Evolutionary conservation across 2,888 invertebrate genomes (phyloP).

Genomic region (Volucella zonaria): DNA sequence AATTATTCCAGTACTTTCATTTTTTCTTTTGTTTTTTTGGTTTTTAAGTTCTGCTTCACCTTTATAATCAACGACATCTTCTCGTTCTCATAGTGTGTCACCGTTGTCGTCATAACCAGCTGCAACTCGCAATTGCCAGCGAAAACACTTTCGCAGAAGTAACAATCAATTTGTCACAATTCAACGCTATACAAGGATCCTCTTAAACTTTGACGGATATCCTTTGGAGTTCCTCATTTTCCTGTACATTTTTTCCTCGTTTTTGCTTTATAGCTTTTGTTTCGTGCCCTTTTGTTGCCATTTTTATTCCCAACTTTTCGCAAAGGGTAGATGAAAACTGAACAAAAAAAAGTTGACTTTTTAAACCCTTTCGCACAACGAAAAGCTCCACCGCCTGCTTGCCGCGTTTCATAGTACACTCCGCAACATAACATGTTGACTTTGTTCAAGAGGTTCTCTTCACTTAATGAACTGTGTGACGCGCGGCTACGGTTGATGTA

Average conservation of each 20-base stretch:
- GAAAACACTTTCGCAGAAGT: constrained; percentile 62
- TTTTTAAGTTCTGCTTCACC: constrained; percentile 6
- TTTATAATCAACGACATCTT: constrained; percentile 25
- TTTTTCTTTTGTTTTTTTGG: background rate
- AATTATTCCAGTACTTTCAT: constrained; percentile 17
- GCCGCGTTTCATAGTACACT: constrained; percentile 6
- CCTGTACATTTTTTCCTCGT: constrained; percentile 37
- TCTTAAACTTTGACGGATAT: constrained; percentile 68
- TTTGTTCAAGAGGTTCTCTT: constrained; percentile 62
- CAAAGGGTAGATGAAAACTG: constrained; percentile 24
- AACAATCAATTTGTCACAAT: constrained; percentile 68
- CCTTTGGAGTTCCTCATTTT: constrained; percentile 66
- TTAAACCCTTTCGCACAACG: constrained; percentile 58
- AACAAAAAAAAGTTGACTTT: constrained; percentile 47
- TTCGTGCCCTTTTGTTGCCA: constrained; percentile 37
- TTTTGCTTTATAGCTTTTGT: constrained; percentile 21
- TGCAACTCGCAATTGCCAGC: constrained; percentile 44
- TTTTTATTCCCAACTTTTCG: constrained; percentile 50
- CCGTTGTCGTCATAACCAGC: constrained; percentile 36
- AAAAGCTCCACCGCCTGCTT: constrained; percentile 13
- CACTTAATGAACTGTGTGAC: constrained; percentile 63
- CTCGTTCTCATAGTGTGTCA: constrained; percentile 8
- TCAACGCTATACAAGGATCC: constrained; percentile 63
- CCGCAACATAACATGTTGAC: constrained; percentile 57
- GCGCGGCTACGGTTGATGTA: constrained; percentile 54